These are phyloP conservation scores for Xerus inauris DNA, from an alignment of 2,113 vertebrate species.

Conservation along the genomic window DNA sequence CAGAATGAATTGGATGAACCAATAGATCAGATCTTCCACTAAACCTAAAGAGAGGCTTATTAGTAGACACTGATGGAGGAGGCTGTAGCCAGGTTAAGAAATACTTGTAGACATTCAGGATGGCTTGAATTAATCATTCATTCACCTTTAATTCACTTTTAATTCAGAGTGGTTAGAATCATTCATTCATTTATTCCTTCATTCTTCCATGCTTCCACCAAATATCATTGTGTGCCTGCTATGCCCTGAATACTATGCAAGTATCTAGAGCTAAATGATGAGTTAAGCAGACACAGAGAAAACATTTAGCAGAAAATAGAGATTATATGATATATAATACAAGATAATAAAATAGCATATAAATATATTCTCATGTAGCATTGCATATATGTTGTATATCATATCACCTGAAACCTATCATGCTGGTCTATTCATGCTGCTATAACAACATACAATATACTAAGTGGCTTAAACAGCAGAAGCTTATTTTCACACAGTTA, in stretches of 20 bases:
- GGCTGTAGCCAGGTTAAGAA: neutral
- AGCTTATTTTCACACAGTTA: neutral
- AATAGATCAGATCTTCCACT: neutral
- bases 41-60: neutral
- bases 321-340: neutral
- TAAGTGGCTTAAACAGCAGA: neutral
- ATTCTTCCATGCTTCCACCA: neutral
- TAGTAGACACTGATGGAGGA: neutral
- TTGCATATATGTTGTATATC: neutral
- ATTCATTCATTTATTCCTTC: neutral
- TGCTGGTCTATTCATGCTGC: neutral
- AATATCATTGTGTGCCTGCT: neutral
- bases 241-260: neutral
- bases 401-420: neutral
- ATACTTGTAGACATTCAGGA: neutral
- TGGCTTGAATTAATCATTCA: neutral
- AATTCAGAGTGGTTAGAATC: neutral
- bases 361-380: neutral
- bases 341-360: neutral
- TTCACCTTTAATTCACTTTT: neutral
- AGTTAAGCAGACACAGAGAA: neutral
- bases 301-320: neutral
- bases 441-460: neutral
- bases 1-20: neutral
- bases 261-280: neutral